These are phyloP conservation scores for roundworm (Caenorhabditis elegans) DNA, from an alignment of 1,140 invertebrate species.

Conservation along the genomic window WBcel235 BX284604.4:9804501-9805000, in stretches of 20 bases:
- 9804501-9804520: conserved; percentile 65
- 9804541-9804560: conserved; percentile 53
- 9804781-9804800: conserved; percentile 63
- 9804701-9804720: conserved; percentile 64
- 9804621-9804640: conserved; percentile 57
- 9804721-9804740: conserved; percentile 65
- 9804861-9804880: no score
- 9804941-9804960: no score
- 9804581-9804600: conserved; percentile 53
- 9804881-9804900: no score
- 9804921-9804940: no score
- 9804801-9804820: conserved; percentile 66
- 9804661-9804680: conserved; percentile 54
- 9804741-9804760: conserved; percentile 56
- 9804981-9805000: no score
- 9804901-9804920: no score
- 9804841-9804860: no score
- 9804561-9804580: conserved; percentile 60
- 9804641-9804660: conserved; percentile 60
- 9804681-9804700: conserved; percentile 65
- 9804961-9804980: no score
- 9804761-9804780: conserved; percentile 55
- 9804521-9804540: conserved; percentile 61
- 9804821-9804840: conserved; percentile 56
- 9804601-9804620: conserved; percentile 44